These are phyloP conservation scores for Heliothis subflexa DNA, from an alignment of 1,140 invertebrate genomes.

Conservation along the genomic window DNA sequence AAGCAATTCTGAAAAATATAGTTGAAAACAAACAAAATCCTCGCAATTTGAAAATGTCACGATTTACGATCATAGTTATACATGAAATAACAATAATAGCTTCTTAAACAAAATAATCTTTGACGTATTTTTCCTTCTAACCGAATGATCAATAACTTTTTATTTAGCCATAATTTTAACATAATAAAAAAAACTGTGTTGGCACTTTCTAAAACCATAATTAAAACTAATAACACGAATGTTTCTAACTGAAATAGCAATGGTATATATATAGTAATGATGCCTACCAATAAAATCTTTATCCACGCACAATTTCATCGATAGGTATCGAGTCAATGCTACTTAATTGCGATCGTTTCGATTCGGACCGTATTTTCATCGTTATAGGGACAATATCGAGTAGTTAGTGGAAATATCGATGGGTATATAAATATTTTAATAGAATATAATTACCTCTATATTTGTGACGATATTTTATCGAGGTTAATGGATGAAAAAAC, in stretches of 20 bases:
- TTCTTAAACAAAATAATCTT: not conserved
- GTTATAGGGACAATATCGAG: slow-evolving; percentile 43
- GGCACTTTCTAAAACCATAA: slow-evolving; percentile 47
- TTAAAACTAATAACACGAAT: slow-evolving; percentile 24
- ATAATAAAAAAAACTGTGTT: slow-evolving; percentile 3
- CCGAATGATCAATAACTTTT: slow-evolving; percentile 2
- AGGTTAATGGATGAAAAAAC: slow-evolving; percentile 34
- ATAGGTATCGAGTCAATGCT: slow-evolving; percentile 51
- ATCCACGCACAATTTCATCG: slow-evolving; percentile 68
- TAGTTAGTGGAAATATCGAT: slow-evolving; percentile 31
- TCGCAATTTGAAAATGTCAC: not conserved
- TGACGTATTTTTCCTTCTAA: slow-evolving; percentile 1
- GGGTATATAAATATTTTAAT: slow-evolving; percentile 34
- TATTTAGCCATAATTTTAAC: not conserved
- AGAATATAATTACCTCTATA: slow-evolving; percentile 12
- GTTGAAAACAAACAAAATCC: not conserved
- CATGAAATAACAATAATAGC: not conserved
- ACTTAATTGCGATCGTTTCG: slow-evolving; percentile 59
- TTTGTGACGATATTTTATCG: slow-evolving; percentile 14
- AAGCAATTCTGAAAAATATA: too few relatives aligned
- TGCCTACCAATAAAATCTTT: slow-evolving; percentile 68
- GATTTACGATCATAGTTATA: not conserved
- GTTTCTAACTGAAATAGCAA: slow-evolving; percentile 47
- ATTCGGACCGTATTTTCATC: slow-evolving; percentile 45
- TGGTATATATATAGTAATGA: slow-evolving; percentile 68